Evolutionary conservation across 2,113 vertebrate species (phyloP).

Genomic region (Eubucco bourcierii): DNA sequence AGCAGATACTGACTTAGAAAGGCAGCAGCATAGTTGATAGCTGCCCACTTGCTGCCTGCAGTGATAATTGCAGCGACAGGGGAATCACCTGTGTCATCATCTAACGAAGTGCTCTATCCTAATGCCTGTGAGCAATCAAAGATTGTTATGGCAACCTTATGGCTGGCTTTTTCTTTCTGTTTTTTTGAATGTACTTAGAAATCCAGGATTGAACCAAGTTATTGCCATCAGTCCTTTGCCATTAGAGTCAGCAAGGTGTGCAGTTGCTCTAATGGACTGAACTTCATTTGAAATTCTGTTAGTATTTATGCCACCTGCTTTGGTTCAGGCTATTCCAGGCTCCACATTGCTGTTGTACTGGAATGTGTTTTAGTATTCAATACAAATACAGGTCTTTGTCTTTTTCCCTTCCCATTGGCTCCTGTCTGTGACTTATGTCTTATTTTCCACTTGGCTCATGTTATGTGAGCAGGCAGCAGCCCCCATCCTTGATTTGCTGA

Average conservation of each 20-base stretch:
- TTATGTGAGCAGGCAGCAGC: not conserved
- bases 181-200: not conserved
- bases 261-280: not conserved
- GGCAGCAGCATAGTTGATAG: not conserved
- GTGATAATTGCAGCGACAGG: not conserved
- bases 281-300: not conserved
- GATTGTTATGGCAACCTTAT: not conserved
- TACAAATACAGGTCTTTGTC: not conserved
- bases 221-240: not conserved
- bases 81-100: not conserved
- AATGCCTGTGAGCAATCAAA: not conserved
- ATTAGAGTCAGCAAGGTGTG: not conserved
- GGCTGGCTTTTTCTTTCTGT: not conserved
- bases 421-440: not conserved
- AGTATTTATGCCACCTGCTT: not conserved
- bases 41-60: not conserved
- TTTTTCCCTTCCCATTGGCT: not conserved
- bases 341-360: not conserved
- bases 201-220: not conserved
- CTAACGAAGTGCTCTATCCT: not conserved
- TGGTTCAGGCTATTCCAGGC: not conserved
- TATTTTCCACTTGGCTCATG: not conserved
- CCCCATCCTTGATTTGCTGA: not conserved
- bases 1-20: not conserved
- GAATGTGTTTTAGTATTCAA: not conserved